A percentile compares a stretch with the other conserved stretches of the same genome.
These are phyloP conservation scores for Oceanodroma tethys DNA, from an alignment of 2,113 vertebrate species.

Conservation along the genomic window DNA sequence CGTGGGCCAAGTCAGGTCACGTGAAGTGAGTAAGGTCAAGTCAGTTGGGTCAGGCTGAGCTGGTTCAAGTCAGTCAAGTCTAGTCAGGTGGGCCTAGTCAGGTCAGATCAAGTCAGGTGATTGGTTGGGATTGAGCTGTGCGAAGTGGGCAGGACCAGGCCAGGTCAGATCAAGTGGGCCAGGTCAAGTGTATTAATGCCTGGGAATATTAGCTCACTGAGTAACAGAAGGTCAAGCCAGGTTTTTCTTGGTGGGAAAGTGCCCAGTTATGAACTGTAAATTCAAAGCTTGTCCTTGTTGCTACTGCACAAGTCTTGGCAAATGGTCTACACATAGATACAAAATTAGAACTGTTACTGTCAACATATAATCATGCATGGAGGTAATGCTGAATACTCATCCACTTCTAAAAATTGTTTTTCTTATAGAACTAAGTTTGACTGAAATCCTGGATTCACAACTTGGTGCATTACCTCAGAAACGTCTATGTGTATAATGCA, in stretches of 20 bases:
- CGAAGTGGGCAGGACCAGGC: neutral
- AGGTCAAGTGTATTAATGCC: neutral
- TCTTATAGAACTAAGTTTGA: neutral
- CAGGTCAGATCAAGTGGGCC: neutral
- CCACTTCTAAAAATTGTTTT: neutral
- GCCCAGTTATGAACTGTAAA: neutral
- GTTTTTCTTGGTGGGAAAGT: neutral
- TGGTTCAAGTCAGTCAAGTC: neutral
- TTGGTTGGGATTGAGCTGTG: neutral
- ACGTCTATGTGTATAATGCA: neutral
- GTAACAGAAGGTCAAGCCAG: neutral
- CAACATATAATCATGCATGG: neutral
- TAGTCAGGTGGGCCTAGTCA: neutral
- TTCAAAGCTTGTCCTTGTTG: neutral
- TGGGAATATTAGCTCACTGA: neutral
- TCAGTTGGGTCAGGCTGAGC: neutral
- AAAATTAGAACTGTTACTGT: neutral
- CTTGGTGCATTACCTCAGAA: neutral
- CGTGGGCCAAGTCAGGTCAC: neutral
- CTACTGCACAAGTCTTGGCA: neutral
- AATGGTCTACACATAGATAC: neutral
- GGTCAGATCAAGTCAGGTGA: neutral
- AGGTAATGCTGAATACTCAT: neutral
- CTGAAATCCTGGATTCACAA: neutral
- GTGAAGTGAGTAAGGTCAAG: neutral